phyloP scores from a whole-genome alignment of 2,797 vertebrate species.

The Tolypeutes matacus region DNA sequence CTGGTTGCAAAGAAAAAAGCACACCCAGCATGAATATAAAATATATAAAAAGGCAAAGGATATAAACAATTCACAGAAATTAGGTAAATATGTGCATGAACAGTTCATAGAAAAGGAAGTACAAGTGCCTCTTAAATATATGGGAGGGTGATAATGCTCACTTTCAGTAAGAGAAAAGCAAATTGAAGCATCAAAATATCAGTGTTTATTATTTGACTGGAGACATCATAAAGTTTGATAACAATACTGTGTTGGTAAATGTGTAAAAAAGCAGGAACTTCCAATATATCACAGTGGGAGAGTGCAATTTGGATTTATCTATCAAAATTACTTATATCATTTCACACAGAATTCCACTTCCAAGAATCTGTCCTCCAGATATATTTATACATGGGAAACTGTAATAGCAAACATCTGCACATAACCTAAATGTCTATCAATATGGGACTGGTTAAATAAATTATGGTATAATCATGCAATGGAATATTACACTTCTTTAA shows the following conservation, averaged over 20 bases:
- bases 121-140: neutral
- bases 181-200: neutral
- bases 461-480: neutral
- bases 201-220: neutral
- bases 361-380: neutral
- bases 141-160: neutral
- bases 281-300: too few species aligned
- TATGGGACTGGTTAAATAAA: neutral
- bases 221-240: neutral
- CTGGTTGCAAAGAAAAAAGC: neutral
- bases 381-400: neutral
- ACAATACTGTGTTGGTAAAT: neutral
- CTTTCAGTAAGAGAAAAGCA: neutral
- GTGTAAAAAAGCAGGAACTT: neutral
- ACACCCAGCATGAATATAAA: neutral
- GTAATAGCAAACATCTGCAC: neutral
- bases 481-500: neutral
- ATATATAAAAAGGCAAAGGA: neutral
- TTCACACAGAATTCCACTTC: neutral
- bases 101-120: neutral
- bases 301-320: neutral
- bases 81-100: neutral
- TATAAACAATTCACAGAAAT: neutral
- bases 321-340: neutral
- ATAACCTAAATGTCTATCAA: neutral